Evolutionary conservation across 2,797 vertebrate species (phyloP), one percentile per base, ranked within the genome.

Genomic region (Danio jaintianensis): DNA sequence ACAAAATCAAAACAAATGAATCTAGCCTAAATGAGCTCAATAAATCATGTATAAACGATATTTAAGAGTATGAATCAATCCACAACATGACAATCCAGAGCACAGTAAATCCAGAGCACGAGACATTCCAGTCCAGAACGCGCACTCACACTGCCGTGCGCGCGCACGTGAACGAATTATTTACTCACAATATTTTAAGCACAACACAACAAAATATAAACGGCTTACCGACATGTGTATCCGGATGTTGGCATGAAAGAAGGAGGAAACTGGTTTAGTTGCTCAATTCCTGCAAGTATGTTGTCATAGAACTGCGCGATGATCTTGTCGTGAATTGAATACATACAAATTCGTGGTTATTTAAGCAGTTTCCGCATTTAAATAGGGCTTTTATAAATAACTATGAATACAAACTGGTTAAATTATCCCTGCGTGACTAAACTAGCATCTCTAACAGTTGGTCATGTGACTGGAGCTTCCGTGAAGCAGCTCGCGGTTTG

Each of bases 151-250:
- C 29, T 1, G 3, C 29, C 29, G 29, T 29, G 29, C 29, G 3
- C 29, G 29, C 29, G 29, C 29, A 29, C 29, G 29, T 29, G 1
- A 4, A 50, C 10, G 4, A 3, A 15, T 10, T 40, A 10, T 16
- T 16, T 13, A 29, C 52, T 6, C 38, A 15, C n/a, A 29, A n/a
- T 7, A 15, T 58, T 75, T 72, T 2, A 38, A 70, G 29, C 5
- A 11, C 11, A 20, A n/a, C 15, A 68, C 7, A 18, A 36, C 36
- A n/a, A 40, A 12, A 63, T 53, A 15, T 50, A 9, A 5, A 29
- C 2, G n/a, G 77, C 82, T 84, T 22, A 86, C 85, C 76, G 85
- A 76, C 85, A 84, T 86, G 8, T 20, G 55, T 20, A 20, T 55
- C 56, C 76, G 77, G 61, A 1, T 53, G 59, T 56, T 18, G 7